Conservation (phyloP, 1,140 invertebrate species). For the Araneus ventricosus region DNA sequence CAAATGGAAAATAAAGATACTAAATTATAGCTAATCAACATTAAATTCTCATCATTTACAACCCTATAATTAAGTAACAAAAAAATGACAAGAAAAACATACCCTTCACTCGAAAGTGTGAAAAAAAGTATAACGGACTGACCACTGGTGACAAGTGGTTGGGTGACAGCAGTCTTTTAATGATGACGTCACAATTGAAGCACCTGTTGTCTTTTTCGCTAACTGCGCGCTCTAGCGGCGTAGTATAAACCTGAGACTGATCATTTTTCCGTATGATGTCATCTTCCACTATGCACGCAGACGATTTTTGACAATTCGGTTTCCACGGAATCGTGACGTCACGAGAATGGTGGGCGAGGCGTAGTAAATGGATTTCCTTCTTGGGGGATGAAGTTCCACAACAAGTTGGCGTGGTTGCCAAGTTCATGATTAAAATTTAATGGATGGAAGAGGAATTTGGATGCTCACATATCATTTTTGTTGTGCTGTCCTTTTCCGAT, state of each 20-base stretch:
- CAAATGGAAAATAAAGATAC: not conserved
- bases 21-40: not conserved
- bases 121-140: not conserved
- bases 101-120: not conserved
- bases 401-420: constrained; percentile 24
- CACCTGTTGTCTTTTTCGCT: not conserved
- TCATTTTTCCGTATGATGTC: constrained; percentile 26
- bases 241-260: not conserved
- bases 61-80: not conserved
- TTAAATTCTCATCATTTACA: not conserved
- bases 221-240: constrained; percentile 4
- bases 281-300: constrained; percentile 13
- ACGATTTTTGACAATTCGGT: constrained; percentile 28
- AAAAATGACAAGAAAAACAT: not conserved
- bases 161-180: constrained; percentile 2
- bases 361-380: constrained; percentile 40
- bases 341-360: constrained; percentile 3
- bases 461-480: not conserved
- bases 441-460: constrained; percentile 6
- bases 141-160: not conserved
- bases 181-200: not conserved
- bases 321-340: constrained; percentile 38
- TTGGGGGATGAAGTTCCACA: constrained; percentile 10
- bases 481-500: not conserved
- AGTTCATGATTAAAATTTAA: constrained; percentile 10